Base-by-base conservation (phyloP, 2,888 invertebrate species). In the Andrena hattorfiana region DNA sequence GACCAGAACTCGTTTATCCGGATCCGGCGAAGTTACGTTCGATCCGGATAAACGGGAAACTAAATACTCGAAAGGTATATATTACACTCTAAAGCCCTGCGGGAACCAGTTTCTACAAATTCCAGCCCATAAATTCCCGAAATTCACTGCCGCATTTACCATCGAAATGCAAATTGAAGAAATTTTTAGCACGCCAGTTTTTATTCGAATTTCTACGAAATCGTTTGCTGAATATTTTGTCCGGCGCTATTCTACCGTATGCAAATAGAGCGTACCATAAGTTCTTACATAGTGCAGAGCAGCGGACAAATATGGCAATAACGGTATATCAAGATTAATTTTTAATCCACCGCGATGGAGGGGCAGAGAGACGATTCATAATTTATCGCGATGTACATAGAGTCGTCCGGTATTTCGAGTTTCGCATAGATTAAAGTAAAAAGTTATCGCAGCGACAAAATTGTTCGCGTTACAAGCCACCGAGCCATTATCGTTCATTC, bases 261-360 rank as follows among this genome's bases (percentile, higher is more conserved):
- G 68, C 56, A 77, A 73, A 73, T 23, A 69, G 68, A 32, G 60
- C 30, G 56, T n/a, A 30, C 56, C 73, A 62, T 78, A 81, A 79
- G 51, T 73, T 30, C 73, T 81, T 69, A 81, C 73, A 51, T 51
- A 13, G 23, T 32, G 13, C 63, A 2, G n/a, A n/a, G 26, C 35
- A 51, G 66, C 71, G 66, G 71, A 81, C 81, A 81, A 81, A 81
- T 73, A 81, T 73, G 59, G 73, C 71, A 69, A 63, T 69, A 77
- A 59, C 83, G 72, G 49, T 81, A 76, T 64, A 75, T 75, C 69
- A 75, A 74, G 86, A 87, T 86, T 87, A 87, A 87, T 87, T 86
- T 87, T 82, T 85, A 82, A 87, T 85, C 77, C 70, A 30, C 72
- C 78, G 64, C 75, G 71, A 62, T 69, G 66, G 63, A 30, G 71